Percentiles rank a stretch among this genome's conserved stretches.
phyloP scores from a whole-genome alignment of 2,113 vertebrate species.

The Furnarius figulus region DNA sequence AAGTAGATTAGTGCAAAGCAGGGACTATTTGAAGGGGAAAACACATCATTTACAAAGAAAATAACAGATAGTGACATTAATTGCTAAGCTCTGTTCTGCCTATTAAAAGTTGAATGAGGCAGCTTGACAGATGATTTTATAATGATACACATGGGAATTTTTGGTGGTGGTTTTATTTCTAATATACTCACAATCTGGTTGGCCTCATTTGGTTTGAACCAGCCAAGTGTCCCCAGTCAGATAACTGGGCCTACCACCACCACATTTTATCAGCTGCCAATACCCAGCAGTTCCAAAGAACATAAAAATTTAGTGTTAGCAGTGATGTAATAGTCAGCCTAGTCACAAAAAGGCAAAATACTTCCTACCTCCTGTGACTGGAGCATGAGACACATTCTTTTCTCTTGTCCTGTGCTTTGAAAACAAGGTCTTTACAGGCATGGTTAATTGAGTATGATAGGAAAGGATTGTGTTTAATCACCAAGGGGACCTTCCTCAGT shows the following conservation, averaged over 20 bases:
- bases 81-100: constrained; percentile 13
- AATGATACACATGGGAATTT: not conserved
- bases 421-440: not conserved
- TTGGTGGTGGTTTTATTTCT: not conserved
- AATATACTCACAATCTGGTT: not conserved
- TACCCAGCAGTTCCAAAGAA: not conserved
- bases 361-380: not conserved
- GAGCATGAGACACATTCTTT: not conserved
- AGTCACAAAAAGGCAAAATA: not conserved
- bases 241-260: not conserved
- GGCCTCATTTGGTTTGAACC: not conserved
- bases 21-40: not conserved
- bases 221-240: not conserved
- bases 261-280: not conserved
- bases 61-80: constrained; percentile 15
- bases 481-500: not conserved
- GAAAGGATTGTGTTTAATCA: not conserved
- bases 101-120: constrained; percentile 22
- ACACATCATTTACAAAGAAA: not conserved
- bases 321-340: not conserved
- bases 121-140: not conserved
- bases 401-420: not conserved
- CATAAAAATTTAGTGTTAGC: not conserved
- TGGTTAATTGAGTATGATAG: not conserved
- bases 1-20: not conserved